Conservation (phyloP, 1,140 invertebrate genomes). For the Calephelis virginiensis region DNA sequence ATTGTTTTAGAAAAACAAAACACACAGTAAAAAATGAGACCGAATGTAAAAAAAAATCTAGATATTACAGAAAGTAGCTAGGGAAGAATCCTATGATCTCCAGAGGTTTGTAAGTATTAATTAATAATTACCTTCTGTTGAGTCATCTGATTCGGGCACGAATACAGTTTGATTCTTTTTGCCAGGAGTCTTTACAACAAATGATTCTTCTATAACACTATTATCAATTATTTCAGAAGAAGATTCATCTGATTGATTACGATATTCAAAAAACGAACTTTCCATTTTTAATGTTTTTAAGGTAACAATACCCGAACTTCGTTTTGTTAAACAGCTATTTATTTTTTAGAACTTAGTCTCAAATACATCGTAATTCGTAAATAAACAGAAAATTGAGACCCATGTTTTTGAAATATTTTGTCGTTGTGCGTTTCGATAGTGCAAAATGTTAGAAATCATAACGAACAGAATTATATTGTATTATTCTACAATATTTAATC, state of each 20-base stretch:
- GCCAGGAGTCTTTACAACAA: constrained; percentile 40
- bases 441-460: not conserved
- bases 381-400: constrained; percentile 8
- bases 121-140: constrained; percentile 41
- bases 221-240: constrained; percentile 58
- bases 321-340: not conserved
- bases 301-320: not conserved
- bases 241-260: constrained; percentile 48
- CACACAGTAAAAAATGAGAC: too few species aligned
- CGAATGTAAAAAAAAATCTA: too few species aligned
- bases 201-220: constrained; percentile 52
- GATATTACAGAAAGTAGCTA: too few species aligned
- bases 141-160: constrained; percentile 65
- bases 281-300: constrained; percentile 43
- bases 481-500: too few species aligned
- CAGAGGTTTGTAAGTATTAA: not conserved
- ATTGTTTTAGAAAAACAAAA: too few species aligned
- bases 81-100: too few species aligned
- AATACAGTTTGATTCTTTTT: constrained; percentile 56
- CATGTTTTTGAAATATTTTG: constrained; percentile 17
- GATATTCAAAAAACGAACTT: constrained; percentile 67
- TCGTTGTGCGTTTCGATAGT: constrained; percentile 17
- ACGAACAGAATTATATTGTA: too few species aligned
- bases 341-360: not conserved
- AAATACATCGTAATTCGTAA: not conserved